phyloP scores from a whole-genome alignment of 2,113 vertebrate species.

The Trinectes maculatus region DNA sequence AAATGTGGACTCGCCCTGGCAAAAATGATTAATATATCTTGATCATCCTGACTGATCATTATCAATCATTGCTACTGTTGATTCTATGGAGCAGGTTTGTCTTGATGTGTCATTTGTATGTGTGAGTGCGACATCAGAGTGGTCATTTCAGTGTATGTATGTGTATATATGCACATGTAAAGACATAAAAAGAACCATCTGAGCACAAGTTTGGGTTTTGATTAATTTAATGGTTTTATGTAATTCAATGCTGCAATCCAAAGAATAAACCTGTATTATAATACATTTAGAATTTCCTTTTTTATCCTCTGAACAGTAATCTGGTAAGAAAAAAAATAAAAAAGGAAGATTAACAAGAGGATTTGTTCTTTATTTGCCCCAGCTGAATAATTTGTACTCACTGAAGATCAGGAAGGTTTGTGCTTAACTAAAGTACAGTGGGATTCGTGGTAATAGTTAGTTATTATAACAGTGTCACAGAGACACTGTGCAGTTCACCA shows the following conservation, averaged over 20 bases:
- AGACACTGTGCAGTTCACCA: too few relatives aligned
- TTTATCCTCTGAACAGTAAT: slow-evolving; percentile 77
- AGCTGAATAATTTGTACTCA: neutral
- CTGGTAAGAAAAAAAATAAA: slow-evolving; percentile 65
- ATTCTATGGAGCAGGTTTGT: slow-evolving; percentile 51
- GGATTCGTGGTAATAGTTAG: too few relatives aligned
- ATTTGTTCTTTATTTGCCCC: slow-evolving; percentile 34
- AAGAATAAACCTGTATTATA: slow-evolving; percentile 85
- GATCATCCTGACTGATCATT: slow-evolving; percentile 34
- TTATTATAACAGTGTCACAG: too few relatives aligned
- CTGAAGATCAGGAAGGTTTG: too few relatives aligned
- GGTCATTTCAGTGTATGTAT: slow-evolving; percentile 36
- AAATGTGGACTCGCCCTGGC: slow-evolving; percentile 14
- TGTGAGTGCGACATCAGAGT: slow-evolving; percentile 42
- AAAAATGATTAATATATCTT: slow-evolving; percentile 47
- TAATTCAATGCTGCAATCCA: slow-evolving; percentile 85
- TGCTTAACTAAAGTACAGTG: too few relatives aligned
- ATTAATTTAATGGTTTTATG: slow-evolving; percentile 80
- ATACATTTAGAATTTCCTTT: slow-evolving; percentile 75
- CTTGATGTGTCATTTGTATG: slow-evolving; percentile 50
- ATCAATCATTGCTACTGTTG: slow-evolving; percentile 52
- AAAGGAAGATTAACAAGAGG: slow-evolving; percentile 37
- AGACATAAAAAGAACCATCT: slow-evolving; percentile 60
- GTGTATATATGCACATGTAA: slow-evolving; percentile 61
- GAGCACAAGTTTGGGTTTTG: slow-evolving; percentile 81